Percentiles rank a stretch among this genome's conserved stretches.
phyloP scores from a whole-genome alignment of 2,113 vertebrate species.

The Anguilla rostrata region DNA sequence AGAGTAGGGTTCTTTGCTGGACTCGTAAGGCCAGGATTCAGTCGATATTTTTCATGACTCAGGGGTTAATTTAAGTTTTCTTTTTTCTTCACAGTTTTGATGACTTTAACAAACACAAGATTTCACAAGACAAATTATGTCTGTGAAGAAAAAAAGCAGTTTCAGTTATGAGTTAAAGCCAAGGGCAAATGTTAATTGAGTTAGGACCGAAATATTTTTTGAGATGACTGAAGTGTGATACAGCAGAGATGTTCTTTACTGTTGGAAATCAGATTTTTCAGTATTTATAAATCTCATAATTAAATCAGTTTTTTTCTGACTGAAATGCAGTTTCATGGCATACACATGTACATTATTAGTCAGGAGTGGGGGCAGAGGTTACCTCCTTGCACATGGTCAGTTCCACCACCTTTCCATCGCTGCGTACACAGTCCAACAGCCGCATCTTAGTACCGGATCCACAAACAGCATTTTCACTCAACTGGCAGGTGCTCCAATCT shows the following conservation, averaged over 20 bases:
- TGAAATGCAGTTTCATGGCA: background rate
- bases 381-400: conserved; percentile 78
- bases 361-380: conserved; percentile 31
- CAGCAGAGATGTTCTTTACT: background rate
- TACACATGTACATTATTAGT: background rate
- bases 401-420: conserved; percentile 77
- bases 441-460: conserved; percentile 77
- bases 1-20: background rate
- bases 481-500: conserved; percentile 91
- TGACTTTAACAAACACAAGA: too few species aligned
- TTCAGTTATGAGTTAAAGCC: background rate
- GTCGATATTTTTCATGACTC: too few species aligned
- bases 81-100: too few species aligned
- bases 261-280: background rate
- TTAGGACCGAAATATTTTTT: background rate
- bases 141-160: background rate
- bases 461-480: conserved; percentile 82
- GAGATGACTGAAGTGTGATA: background rate
- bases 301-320: background rate
- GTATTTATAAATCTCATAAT: background rate
- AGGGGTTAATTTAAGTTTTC: too few species aligned
- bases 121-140: too few species aligned
- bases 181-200: background rate
- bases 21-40: too few species aligned
- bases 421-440: conserved; percentile 83